phyloP scores from a whole-genome alignment of 2,888 invertebrate genomes.

The Alentia gelatinosa region DNA sequence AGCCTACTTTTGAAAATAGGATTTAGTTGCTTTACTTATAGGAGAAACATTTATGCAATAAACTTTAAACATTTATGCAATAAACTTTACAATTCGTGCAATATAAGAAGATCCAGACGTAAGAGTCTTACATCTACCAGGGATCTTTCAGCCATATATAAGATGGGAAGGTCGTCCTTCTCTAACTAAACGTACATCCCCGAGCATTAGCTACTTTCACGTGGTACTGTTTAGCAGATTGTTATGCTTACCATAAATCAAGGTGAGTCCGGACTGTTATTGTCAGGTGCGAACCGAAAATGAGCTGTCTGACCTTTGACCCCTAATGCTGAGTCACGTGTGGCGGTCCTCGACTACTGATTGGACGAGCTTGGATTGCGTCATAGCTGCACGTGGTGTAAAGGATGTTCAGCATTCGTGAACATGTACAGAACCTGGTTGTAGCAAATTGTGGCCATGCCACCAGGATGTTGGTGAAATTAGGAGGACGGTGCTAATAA shows the following conservation, averaged over 20 bases:
- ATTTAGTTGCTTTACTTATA: too few relatives aligned
- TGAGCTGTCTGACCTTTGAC: constrained; percentile 29
- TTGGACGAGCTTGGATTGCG: background rate
- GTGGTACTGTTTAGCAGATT: background rate
- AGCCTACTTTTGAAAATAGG: too few relatives aligned
- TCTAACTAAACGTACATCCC: too few relatives aligned
- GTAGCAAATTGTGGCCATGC: background rate
- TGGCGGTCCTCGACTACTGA: background rate
- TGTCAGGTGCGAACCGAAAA: constrained; percentile 33
- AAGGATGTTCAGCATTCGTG: background rate
- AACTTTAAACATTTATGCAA: too few relatives aligned
- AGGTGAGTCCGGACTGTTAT: background rate
- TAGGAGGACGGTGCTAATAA: background rate
- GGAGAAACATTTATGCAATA: too few relatives aligned
- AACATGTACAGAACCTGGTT: background rate
- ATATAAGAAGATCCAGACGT: too few relatives aligned
- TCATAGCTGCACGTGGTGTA: background rate
- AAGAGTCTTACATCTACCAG: too few relatives aligned
- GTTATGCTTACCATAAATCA: background rate
- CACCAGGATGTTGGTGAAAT: background rate
- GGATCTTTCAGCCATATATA: too few relatives aligned
- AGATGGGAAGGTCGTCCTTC: too few relatives aligned
- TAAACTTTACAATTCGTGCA: too few relatives aligned
- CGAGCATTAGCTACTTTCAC: background rate
- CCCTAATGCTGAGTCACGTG: background rate